Evolutionary conservation across 1,140 invertebrate species (phyloP).

Genomic region (Bombus waltoni): DNA sequence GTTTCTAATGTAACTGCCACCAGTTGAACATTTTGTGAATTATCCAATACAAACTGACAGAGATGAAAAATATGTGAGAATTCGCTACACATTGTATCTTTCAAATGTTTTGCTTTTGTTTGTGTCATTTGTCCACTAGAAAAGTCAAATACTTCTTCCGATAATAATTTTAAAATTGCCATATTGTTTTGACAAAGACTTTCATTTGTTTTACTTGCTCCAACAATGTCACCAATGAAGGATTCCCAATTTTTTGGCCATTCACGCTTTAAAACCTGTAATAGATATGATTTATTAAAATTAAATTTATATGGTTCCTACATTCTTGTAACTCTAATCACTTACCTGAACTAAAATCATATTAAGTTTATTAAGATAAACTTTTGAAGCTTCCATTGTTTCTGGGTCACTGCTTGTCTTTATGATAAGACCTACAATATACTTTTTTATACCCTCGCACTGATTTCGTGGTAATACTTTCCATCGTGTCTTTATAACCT

Average conservation of each 20-base stretch:
- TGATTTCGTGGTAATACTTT: conserved; percentile 99
- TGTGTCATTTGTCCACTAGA: conserved; percentile 98
- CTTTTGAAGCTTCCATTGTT: conserved; percentile 95
- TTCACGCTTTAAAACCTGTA: conserved; percentile 97
- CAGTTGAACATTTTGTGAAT: conserved; percentile 97
- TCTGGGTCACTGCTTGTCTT: conserved; percentile 97
- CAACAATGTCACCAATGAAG: conserved; percentile 99
- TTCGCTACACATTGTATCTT: conserved; percentile 99
- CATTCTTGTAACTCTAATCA: not conserved
- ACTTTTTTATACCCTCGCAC: conserved; percentile 99
- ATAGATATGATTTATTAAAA: not conserved
- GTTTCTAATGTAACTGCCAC: conserved; percentile 98
- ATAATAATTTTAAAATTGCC: conserved; percentile 98
- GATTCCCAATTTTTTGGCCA: conserved; percentile 99
- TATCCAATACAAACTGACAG: conserved; percentile 99
- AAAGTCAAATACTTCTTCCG: conserved; percentile 99
- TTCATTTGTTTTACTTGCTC: conserved; percentile 99
- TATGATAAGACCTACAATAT: conserved; percentile 99
- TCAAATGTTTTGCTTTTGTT: conserved; percentile 99
- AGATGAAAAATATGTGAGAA: conserved; percentile 99
- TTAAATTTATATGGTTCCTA: not conserved
- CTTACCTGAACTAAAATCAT: conserved; percentile 96
- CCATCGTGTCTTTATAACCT: conserved; percentile 99
- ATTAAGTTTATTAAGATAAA: conserved; percentile 99
- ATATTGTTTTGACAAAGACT: conserved; percentile 99